phyloP scores from a whole-genome alignment of 2,113 vertebrate genomes.

The Salminus brasiliensis region DNA sequence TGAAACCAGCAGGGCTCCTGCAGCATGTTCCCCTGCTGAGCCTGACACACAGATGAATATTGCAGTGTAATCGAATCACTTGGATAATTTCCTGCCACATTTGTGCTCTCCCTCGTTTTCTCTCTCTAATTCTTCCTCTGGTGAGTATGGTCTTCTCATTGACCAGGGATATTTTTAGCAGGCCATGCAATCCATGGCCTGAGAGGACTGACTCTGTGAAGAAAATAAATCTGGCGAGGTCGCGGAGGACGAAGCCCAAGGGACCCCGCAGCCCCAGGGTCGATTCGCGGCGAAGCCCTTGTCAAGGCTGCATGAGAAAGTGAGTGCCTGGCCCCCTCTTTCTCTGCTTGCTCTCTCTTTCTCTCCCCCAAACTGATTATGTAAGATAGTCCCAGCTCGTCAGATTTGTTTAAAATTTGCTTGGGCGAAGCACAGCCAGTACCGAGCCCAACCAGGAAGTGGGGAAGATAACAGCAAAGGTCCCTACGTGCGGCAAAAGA shows the following conservation, averaged over 20 bases:
- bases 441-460: constrained; percentile 63
- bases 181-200: constrained; percentile 19
- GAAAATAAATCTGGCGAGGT: constrained; percentile 46
- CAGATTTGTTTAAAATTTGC: constrained; percentile 77
- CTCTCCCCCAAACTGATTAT: constrained; percentile 56
- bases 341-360: constrained; percentile 12
- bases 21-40: constrained; percentile 38
- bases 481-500: constrained; percentile 54
- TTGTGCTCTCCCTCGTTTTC: neutral
- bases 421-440: constrained; percentile 61
- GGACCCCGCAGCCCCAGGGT: constrained; percentile 36
- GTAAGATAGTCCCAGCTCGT: constrained; percentile 65
- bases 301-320: constrained; percentile 46
- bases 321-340: constrained; percentile 30
- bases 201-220: constrained; percentile 34
- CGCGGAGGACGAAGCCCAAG: constrained; percentile 36
- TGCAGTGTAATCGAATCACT: constrained; percentile 69
- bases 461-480: constrained; percentile 59
- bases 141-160: constrained; percentile 42
- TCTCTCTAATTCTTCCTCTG: neutral
- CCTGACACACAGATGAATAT: constrained; percentile 62
- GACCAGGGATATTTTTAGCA: constrained; percentile 42
- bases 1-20: constrained; percentile 42
- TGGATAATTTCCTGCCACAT: constrained; percentile 66
- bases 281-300: constrained; percentile 22